Evolutionary conservation across 2,888 invertebrate species (phyloP).

Genomic region (Drosophila bunnanda): DNA sequence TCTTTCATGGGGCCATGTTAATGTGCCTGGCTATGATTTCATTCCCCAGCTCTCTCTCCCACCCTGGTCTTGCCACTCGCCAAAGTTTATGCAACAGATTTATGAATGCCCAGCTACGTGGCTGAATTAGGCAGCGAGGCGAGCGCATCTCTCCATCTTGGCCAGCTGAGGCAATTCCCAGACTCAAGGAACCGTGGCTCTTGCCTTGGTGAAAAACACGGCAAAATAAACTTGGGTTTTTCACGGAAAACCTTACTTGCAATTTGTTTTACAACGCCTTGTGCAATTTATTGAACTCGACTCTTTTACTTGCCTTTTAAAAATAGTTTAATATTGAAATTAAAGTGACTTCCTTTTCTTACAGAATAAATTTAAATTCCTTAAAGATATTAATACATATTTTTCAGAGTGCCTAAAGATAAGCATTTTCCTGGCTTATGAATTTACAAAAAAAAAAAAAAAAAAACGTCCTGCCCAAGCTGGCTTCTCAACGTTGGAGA

Average conservation of each 20-base stretch:
- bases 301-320: neutral
- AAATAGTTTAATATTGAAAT: neutral
- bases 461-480: neutral
- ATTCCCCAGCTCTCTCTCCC: neutral
- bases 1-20: constrained; percentile 71
- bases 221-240: neutral
- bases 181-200: constrained; percentile 16
- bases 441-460: constrained; percentile 6
- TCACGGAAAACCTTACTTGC: too few species aligned
- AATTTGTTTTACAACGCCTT: too few species aligned
- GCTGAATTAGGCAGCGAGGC: constrained; percentile 44
- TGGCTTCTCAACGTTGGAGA: constrained; percentile 12
- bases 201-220: neutral
- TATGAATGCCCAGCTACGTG: constrained; percentile 67
- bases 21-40: constrained; percentile 54
- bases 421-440: constrained; percentile 21
- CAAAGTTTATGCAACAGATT: constrained; percentile 77
- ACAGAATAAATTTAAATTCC: neutral
- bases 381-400: neutral
- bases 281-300: neutral
- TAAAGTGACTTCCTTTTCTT: neutral
- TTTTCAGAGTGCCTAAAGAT: neutral
- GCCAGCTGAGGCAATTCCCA: constrained; percentile 57
- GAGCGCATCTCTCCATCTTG: constrained; percentile 6
- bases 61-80: constrained; percentile 7